Evolutionary conservation across 2,797 vertebrate species (phyloP), one percentile per base, ranked within the genome.

Genomic region (Zonotrichia albicollis): DNA sequence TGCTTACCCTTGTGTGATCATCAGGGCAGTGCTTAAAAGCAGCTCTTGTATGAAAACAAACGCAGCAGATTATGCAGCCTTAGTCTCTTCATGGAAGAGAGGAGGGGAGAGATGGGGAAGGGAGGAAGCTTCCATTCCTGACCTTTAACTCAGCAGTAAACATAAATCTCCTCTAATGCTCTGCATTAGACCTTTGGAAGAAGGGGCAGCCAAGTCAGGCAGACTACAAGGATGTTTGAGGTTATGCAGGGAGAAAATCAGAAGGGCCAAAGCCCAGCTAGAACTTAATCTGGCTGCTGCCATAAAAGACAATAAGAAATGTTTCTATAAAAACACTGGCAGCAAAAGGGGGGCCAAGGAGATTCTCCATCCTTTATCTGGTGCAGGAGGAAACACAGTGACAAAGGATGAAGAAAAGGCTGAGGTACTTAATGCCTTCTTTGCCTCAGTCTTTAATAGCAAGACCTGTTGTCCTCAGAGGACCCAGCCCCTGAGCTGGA

Each of bases 1-100:
- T 97, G 94, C 97, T 98, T 96, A 92, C 95, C 94, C 94, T 89
- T 90, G 83, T 85, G 97, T 67, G 86, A 96, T 96, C 97, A 90
- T 97, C 83, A 94, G 93, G 95, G 86, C 95, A 78, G 94, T 43
- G 80, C 77, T 96, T 92, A 88, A 94, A 86, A 91, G 79, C 95
- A 91, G 95, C 81, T 95, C 84, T 92, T 94, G 93, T 95, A 95
- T 93, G 94, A 96, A 95, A 97, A 96, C 95, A 96, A 96, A 89
- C 40, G 71, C 87, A 86, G 95, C 91, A 79, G 94, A 95, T 97
- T 96, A 95, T 91, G 90, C 93, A 94, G 96, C 92, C 82, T 80
- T 77, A 71, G 94, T 89, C 93, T 94, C 84, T 90, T 60, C 66
- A 42, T 91, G 72, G 91, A 53, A 80, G 80, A 90, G 84, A 83